Percentiles rank a stretch among this genome's conserved stretches.
Evolutionary conservation across 2,888 invertebrate species (phyloP).

Genomic region (Lordiphosa fenestrarum): DNA sequence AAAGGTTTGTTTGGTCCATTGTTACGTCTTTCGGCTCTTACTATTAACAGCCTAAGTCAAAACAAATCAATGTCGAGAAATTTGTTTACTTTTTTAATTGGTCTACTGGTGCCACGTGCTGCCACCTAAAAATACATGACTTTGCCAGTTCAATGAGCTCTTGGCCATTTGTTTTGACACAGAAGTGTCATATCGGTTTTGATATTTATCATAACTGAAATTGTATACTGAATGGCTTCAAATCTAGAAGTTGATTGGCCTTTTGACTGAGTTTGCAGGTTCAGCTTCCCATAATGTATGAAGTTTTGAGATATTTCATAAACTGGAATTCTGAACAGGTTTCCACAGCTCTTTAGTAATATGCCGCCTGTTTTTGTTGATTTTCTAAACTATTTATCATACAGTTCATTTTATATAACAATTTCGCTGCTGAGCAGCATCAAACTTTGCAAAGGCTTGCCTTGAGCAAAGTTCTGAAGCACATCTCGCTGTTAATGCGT

Average conservation of each 20-base stretch:
- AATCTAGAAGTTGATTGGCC: constrained; percentile 59
- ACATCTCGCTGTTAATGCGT: constrained; percentile 42
- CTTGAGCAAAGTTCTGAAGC: constrained; percentile 38
- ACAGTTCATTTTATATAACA: constrained; percentile 42
- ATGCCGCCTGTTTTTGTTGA: constrained; percentile 34
- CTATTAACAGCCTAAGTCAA: constrained; percentile 7
- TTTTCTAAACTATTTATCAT: constrained; percentile 55
- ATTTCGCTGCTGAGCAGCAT: background rate
- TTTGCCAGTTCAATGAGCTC: constrained; percentile 53
- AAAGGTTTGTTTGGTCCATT: constrained; percentile 21
- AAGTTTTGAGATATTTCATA: constrained; percentile 37
- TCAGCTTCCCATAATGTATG: constrained; percentile 38
- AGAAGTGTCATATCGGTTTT: background rate
- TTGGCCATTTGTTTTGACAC: constrained; percentile 4
- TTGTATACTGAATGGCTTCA: constrained; percentile 24
- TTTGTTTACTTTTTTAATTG: constrained; percentile 17
- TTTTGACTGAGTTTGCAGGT: constrained; percentile 36
- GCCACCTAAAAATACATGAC: constrained; percentile 24
- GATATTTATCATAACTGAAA: constrained; percentile 6
- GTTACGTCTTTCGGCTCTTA: constrained; percentile 23
- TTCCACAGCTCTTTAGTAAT: constrained; percentile 37
- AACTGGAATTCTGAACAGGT: constrained; percentile 61
- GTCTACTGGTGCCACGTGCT: constrained; percentile 19
- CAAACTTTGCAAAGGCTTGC: no score
- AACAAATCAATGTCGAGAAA: constrained; percentile 25